Base-by-base conservation (phyloP, 2,113 vertebrate genomes). In the Cettia cetti region DNA sequence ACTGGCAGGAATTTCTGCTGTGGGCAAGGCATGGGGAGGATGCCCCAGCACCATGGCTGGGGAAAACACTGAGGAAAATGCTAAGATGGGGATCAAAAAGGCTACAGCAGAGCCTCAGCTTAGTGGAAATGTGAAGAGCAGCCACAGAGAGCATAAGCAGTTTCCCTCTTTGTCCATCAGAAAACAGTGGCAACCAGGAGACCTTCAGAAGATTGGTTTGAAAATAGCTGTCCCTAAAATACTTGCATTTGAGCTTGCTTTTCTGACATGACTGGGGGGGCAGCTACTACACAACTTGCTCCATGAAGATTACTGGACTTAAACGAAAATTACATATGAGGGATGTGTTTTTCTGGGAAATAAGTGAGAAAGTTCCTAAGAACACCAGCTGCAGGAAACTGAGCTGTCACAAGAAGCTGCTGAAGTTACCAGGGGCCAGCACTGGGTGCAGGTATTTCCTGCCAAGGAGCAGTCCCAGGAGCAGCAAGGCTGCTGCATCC, bases 21-120 rank as follows among this genome's bases (percentile, higher is more conserved):
- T 5, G 31, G 40, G 42, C 50, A 56, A 84, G 23, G 42, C 30
- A 44, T 0, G 2, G 39, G 66, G 39, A 75, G 11, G 2, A 0
- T 1, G 1, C 3, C 54, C 9, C 35, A 33, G 57, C 1, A 1
- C 13, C 7, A 15, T 1, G 7, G 24, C 45, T 56, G 44, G 54
- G 44, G 42, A 74, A 76, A 78, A 52, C 3, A 39, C n/a, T 2
- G 7, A 63, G 28, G 9, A 56, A 59, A 71, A 26, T 5, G 17
- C 47, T 23, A 53, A 54, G 14, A 33, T 4, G 1, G 26, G 1
- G 0, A 4, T 35, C 40, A 35, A 69, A 84, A 89, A 49, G 13
- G 15, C 23, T 5, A 3, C 14, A 53, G n/a, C 16, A 75, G 31
- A 76, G 13, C 30, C 23, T 2, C 21, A 28, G 8, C 22, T 76